A percentile compares a stretch with the other conserved stretches of the same genome.
phyloP scores from a whole-genome alignment of 2,888 invertebrate species.

The Cyaniris semiargus region DNA sequence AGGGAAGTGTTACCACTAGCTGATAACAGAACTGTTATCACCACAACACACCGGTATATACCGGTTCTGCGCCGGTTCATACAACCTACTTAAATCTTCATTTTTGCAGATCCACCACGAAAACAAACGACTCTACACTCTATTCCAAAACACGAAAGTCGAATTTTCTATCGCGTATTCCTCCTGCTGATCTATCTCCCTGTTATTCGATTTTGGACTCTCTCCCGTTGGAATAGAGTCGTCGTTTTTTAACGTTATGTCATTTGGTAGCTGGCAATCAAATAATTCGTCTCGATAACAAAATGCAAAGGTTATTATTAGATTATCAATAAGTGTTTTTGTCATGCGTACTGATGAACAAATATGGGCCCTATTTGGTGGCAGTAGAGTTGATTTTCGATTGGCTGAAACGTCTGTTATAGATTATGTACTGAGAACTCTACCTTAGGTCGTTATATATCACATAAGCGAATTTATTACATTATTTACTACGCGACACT shows the following conservation, averaged over 20 bases:
- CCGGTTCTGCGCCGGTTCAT: neutral
- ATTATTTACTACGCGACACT: constrained; percentile 3
- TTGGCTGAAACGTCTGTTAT: neutral
- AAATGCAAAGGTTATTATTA: constrained; percentile 29
- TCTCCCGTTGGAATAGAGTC: neutral
- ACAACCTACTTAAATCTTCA: constrained; percentile 19
- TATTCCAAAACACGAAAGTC: neutral
- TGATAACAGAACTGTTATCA: constrained; percentile 9
- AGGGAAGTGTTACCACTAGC: neutral
- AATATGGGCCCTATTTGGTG: neutral
- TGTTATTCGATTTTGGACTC: constrained; percentile 36
- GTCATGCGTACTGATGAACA: neutral
- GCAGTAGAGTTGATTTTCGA: neutral
- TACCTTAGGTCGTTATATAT: neutral
- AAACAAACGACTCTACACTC: neutral
- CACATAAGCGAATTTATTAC: constrained; percentile 2
- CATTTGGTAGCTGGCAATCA: neutral
- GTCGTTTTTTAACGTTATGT: neutral
- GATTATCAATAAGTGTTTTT: constrained; percentile 27
- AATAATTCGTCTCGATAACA: constrained; percentile 28
- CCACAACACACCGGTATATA: neutral
- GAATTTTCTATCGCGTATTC: constrained; percentile 27
- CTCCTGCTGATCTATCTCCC: constrained; percentile 60
- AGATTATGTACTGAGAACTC: neutral
- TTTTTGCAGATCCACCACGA: neutral